A percentile compares a stretch with the other conserved stretches of the same genome.
Evolutionary conservation across 1,140 invertebrate species (phyloP).

Genomic region (Brachionus plicatilis): DNA sequence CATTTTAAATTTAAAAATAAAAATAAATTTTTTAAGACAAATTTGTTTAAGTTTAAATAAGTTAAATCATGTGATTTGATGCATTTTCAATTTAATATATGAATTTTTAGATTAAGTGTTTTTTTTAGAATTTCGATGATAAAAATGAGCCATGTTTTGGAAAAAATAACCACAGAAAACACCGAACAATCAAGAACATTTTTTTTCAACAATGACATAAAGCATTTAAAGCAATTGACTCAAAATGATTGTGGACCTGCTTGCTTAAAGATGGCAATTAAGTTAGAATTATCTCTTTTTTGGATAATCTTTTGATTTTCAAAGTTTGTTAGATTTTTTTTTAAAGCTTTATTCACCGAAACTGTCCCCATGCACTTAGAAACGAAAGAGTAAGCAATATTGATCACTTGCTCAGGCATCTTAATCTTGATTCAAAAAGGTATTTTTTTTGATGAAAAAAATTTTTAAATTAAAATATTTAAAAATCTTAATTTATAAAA

Average conservation of each 20-base stretch:
- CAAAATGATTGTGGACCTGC: constrained; percentile 23
- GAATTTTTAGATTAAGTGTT: constrained; percentile 1
- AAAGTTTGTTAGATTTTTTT: not conserved
- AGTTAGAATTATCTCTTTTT: not conserved
- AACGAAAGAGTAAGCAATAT: not conserved
- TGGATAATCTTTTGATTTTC: not conserved
- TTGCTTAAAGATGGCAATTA: constrained; percentile 38
- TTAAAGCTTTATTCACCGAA: not conserved
- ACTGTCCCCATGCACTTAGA: not conserved
- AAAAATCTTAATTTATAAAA: not conserved
- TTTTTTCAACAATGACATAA: constrained; percentile 1
- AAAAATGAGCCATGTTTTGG: not conserved
- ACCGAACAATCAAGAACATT: not conserved
- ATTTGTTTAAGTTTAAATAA: not conserved
- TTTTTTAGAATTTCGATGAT: not conserved
- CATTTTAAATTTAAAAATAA: not conserved
- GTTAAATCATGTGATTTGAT: not conserved
- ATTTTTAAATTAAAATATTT: not conserved
- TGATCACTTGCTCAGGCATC: not conserved
- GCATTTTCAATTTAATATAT: not conserved
- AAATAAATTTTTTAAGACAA: not conserved
- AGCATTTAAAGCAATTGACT: constrained; percentile 8
- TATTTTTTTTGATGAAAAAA: not conserved
- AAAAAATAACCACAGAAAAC: not conserved
- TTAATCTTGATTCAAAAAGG: not conserved